Evolutionary conservation across 2,113 vertebrate genomes (phyloP).

Genomic region (Dasypus novemcinctus): DNA sequence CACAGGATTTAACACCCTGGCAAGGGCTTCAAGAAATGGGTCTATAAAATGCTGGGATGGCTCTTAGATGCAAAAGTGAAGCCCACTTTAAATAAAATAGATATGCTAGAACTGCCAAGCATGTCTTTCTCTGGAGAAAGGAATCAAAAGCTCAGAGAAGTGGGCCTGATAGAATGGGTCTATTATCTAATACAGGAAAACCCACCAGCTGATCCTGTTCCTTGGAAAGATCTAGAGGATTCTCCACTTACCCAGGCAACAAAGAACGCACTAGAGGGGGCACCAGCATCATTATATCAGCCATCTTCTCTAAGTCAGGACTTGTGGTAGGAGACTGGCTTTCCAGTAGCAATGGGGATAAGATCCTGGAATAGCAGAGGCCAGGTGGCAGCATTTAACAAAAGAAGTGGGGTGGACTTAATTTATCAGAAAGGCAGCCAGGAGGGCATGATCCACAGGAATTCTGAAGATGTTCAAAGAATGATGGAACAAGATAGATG

Average conservation of each 20-base stretch:
- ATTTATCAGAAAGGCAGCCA: background rate
- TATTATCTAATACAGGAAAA: background rate
- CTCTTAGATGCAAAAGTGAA: background rate
- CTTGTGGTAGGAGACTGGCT: background rate
- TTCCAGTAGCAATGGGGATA: background rate
- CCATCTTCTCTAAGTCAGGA: background rate
- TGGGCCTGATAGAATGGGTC: background rate
- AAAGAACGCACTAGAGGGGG: background rate
- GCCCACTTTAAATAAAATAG: background rate
- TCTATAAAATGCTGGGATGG: background rate
- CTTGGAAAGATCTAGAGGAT: background rate
- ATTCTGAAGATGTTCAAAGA: background rate
- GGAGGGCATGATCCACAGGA: background rate
- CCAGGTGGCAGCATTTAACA: background rate
- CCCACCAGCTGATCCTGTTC: background rate
- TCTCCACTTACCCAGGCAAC: background rate
- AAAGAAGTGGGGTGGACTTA: background rate
- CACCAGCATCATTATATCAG: background rate
- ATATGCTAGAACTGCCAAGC: background rate
- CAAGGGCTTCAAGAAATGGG: background rate
- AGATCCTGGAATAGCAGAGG: background rate
- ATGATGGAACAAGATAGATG: background rate
- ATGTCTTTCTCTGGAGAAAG: background rate
- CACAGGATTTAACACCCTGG: background rate
- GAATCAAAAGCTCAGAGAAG: background rate